Percentiles rank a stretch among this genome's conserved stretches.
These are phyloP conservation scores for Acestrorhynchus altus DNA, from an alignment of 2,797 vertebrate genomes.

Conservation along the genomic window DNA sequence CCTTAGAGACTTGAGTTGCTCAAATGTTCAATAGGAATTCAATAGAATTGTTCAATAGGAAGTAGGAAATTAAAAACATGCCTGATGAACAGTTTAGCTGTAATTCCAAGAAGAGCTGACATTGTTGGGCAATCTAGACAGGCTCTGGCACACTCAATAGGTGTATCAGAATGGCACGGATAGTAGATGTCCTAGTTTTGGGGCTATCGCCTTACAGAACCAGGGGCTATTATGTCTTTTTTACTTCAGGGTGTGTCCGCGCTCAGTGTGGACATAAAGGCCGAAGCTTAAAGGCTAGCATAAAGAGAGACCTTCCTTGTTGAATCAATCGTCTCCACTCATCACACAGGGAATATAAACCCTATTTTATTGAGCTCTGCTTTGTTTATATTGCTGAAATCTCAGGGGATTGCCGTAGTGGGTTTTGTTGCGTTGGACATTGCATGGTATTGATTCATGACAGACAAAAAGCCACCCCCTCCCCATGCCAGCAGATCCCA, in stretches of 20 bases:
- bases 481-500: slow-evolving; percentile 47
- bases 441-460: slow-evolving; percentile 52
- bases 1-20: too few species aligned
- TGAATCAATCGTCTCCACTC: slow-evolving; percentile 42
- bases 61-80: too few species aligned
- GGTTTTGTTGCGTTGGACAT: slow-evolving; percentile 35
- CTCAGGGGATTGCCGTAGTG: neutral
- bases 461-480: slow-evolving; percentile 5
- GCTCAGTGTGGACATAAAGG: slow-evolving; percentile 59
- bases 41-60: too few species aligned
- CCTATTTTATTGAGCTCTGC: slow-evolving; percentile 54
- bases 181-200: slow-evolving; percentile 77
- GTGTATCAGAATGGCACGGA: slow-evolving; percentile 68
- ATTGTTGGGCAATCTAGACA: slow-evolving; percentile 66
- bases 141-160: slow-evolving; percentile 64
- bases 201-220: slow-evolving; percentile 67
- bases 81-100: too few species aligned
- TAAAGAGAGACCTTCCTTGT: slow-evolving; percentile 56
- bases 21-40: too few species aligned
- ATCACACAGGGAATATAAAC: slow-evolving; percentile 35
- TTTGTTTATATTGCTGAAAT: slow-evolving; percentile 46
- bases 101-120: slow-evolving; percentile 61
- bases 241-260: slow-evolving; percentile 64
- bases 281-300: slow-evolving; percentile 59
- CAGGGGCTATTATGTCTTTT: slow-evolving; percentile 46